phyloP scores from a whole-genome alignment of 2,888 invertebrate genomes.

The Ferrisia virgata region DNA sequence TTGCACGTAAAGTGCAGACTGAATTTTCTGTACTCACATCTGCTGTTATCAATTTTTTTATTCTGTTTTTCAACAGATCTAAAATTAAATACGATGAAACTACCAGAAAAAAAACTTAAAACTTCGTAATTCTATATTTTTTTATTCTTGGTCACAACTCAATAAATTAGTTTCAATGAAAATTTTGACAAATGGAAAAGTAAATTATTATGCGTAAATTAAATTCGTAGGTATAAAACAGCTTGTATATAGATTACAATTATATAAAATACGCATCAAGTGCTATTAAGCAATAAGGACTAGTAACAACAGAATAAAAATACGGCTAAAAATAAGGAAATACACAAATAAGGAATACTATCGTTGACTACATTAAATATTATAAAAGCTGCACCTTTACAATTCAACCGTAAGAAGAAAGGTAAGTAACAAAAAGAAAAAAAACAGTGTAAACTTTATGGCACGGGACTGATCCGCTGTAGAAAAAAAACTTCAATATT shows the following conservation, averaged over 20 bases:
- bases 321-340: not conserved
- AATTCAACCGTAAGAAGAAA: not conserved
- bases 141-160: not conserved
- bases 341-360: constrained; percentile 11
- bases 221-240: not conserved
- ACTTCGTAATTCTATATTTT: not conserved
- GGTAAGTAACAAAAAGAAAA: not conserved
- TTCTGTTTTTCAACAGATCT: too few species aligned
- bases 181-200: constrained; percentile 2
- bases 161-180: not conserved
- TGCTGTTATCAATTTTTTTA: too few species aligned
- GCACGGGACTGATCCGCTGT: not conserved
- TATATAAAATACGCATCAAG: not conserved
- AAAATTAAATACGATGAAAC: not conserved
- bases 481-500: not conserved
- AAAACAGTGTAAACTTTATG: not conserved
- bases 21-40: too few species aligned
- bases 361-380: not conserved
- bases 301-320: not conserved
- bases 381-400: not conserved
- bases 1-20: too few species aligned
- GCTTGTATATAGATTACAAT: not conserved
- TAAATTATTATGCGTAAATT: not conserved
- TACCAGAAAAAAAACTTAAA: too few species aligned
- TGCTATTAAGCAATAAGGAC: constrained; percentile 23